Percentiles rank a stretch among this genome's conserved stretches.
Evolutionary conservation across 2,888 invertebrate genomes (phyloP).

Genomic region (Pterostichus niger): DNA sequence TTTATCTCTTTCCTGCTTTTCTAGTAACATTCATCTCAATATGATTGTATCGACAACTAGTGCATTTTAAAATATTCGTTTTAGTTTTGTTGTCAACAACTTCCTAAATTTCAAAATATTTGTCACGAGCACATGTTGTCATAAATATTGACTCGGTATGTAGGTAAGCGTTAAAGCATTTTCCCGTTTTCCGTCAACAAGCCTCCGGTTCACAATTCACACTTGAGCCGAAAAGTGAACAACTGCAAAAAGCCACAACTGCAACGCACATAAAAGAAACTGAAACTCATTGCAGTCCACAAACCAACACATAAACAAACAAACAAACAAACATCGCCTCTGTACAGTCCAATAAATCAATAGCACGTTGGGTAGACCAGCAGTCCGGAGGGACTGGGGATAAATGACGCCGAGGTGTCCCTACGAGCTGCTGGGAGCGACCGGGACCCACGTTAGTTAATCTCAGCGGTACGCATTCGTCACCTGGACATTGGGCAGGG

Average conservation of each 20-base stretch:
- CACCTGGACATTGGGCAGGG: conserved; percentile 5
- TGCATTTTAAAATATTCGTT: no score
- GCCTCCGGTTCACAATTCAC: not conserved
- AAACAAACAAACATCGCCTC: conserved; percentile 28
- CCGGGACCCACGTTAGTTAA: conserved; percentile 16
- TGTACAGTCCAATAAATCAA: conserved; percentile 35
- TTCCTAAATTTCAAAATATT: not conserved
- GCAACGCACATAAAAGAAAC: not conserved
- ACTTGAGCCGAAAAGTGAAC: not conserved
- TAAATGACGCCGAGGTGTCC: conserved; percentile 38
- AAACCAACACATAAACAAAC: not conserved
- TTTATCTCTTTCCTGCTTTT: no score
- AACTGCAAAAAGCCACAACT: conserved; percentile 4
- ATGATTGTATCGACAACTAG: no score
- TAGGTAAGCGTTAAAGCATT: not conserved
- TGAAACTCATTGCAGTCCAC: conserved; percentile 7
- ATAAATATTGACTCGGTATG: not conserved
- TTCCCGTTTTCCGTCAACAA: not conserved
- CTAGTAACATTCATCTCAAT: no score
- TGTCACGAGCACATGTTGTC: not conserved
- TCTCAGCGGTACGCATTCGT: conserved; percentile 25
- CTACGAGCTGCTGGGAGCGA: not conserved
- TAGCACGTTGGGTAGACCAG: conserved; percentile 24
- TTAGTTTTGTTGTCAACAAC: not conserved
- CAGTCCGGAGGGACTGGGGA: conserved; percentile 25